A percentile compares a stretch with the other conserved stretches of the same genome.
Evolutionary conservation across 2,113 vertebrate species (phyloP).

Genomic region (Scartelaos histophorus): DNA sequence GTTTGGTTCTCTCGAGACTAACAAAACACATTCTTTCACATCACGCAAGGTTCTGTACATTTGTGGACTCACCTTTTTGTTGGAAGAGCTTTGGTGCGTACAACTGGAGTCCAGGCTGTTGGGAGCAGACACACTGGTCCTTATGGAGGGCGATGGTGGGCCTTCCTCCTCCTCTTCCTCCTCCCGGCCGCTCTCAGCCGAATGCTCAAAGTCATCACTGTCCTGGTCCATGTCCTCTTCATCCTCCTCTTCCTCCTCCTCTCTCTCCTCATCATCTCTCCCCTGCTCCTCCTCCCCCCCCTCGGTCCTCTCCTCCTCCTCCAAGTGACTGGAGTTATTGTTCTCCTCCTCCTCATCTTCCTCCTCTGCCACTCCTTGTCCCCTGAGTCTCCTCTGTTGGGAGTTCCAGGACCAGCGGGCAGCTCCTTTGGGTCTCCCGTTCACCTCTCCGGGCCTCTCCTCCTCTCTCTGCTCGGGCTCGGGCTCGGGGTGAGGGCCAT

Average conservation of each 20-base stretch:
- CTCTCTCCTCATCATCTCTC: conserved; percentile 71
- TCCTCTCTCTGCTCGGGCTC: conserved; percentile 77
- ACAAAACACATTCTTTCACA: neutral
- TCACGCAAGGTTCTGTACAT: neutral
- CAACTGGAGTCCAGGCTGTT: conserved; percentile 85
- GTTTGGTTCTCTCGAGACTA: neutral
- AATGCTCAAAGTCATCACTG: conserved; percentile 96
- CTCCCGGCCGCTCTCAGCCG: conserved; percentile 91
- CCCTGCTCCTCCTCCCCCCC: conserved; percentile 79
- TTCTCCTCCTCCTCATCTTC: conserved; percentile 76
- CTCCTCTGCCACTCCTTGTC: conserved; percentile 68
- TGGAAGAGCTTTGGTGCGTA: conserved; percentile 84
- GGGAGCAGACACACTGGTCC: conserved; percentile 86
- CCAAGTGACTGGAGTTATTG: conserved; percentile 77
- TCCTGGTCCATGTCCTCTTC: conserved; percentile 99
- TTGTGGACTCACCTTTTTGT: conserved; percentile 84
- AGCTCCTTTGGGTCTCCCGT: conserved; percentile 79
- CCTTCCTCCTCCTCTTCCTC: conserved; percentile 86
- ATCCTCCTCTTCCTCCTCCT: conserved; percentile 85
- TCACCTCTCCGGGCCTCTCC: conserved; percentile 82
- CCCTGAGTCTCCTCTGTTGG: conserved; percentile 70
- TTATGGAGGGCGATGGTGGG: conserved; percentile 72
- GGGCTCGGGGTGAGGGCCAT: conserved; percentile 83
- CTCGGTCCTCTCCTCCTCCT: conserved; percentile 77
- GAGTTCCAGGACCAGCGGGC: conserved; percentile 79